Conservation (phyloP, 2,113 vertebrate genomes). For the Uropsilus gracilis region DNA sequence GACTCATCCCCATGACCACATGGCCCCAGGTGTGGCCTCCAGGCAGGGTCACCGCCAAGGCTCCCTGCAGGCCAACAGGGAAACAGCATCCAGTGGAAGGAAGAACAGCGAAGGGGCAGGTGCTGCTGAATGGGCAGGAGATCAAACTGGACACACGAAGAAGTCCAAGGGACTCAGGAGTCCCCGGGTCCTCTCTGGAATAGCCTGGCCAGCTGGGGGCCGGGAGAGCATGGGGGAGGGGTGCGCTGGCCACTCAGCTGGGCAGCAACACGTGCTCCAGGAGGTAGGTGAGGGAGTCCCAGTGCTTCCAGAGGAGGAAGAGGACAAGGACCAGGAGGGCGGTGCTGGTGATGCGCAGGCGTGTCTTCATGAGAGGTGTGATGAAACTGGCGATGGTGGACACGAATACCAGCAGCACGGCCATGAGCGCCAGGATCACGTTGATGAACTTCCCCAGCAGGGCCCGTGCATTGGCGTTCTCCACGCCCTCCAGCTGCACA, state of each 20-base stretch:
- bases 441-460: constrained; percentile 99
- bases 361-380: constrained; percentile 98
- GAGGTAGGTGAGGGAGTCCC: constrained; percentile 93
- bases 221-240: background rate
- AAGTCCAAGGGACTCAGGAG: background rate
- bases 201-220: background rate
- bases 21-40: background rate
- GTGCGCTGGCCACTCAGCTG: constrained; percentile 86
- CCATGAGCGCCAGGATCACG: constrained; percentile 98
- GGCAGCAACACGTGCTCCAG: constrained; percentile 92
- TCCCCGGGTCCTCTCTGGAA: constrained; percentile 25
- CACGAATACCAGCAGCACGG: constrained; percentile 98
- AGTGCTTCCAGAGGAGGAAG: constrained; percentile 96
- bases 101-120: background rate
- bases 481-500: constrained; percentile 97
- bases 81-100: constrained; percentile 51
- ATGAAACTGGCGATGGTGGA: constrained; percentile 99
- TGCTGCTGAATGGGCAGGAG: constrained; percentile 33
- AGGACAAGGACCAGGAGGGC: constrained; percentile 92
- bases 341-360: constrained; percentile 92
- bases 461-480: constrained; percentile 96
- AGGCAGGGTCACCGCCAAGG: background rate
- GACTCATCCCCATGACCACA: background rate
- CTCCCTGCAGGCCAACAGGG: background rate
- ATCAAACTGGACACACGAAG: constrained; percentile 24